These are phyloP conservation scores for Morpho achilles DNA, from an alignment of 2,888 invertebrate genomes.

Conservation along the genomic window DNA sequence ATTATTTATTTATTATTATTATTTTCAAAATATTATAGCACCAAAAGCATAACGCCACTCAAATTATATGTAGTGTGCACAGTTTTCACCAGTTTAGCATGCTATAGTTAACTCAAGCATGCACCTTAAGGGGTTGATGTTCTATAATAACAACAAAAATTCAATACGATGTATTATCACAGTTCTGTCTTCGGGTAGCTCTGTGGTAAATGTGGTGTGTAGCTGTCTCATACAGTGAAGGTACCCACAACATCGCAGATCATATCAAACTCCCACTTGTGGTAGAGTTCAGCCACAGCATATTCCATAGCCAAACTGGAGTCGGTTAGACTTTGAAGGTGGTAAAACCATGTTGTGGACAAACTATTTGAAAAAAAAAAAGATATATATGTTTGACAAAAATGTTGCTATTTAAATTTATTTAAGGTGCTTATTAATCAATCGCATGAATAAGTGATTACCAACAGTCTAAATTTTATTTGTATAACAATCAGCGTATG, in stretches of 20 bases:
- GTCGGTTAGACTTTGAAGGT: constrained; percentile 83
- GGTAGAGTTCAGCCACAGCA: constrained; percentile 80
- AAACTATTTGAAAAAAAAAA: constrained; percentile 37
- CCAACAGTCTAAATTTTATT: too few relatives aligned
- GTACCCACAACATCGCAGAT: constrained; percentile 82
- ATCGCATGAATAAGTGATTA: too few relatives aligned
- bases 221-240: constrained; percentile 75
- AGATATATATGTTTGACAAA: not conserved
- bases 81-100: too few relatives aligned
- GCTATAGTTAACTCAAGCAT: too few relatives aligned
- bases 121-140: too few relatives aligned
- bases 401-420: too few relatives aligned
- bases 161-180: constrained; percentile 55
- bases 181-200: constrained; percentile 48
- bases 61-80: too few relatives aligned
- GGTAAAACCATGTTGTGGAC: constrained; percentile 82
- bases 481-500: too few relatives aligned
- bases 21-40: too few relatives aligned
- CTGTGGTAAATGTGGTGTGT: constrained; percentile 61
- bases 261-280: constrained; percentile 70
- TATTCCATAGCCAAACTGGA: constrained; percentile 88
- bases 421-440: too few relatives aligned
- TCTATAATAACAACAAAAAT: constrained; percentile 4
- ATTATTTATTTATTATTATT: too few relatives aligned
- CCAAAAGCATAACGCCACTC: too few relatives aligned